Base-by-base conservation (phyloP, 2,797 vertebrate genomes). In the Sternarchorhynchus goeldii region DNA sequence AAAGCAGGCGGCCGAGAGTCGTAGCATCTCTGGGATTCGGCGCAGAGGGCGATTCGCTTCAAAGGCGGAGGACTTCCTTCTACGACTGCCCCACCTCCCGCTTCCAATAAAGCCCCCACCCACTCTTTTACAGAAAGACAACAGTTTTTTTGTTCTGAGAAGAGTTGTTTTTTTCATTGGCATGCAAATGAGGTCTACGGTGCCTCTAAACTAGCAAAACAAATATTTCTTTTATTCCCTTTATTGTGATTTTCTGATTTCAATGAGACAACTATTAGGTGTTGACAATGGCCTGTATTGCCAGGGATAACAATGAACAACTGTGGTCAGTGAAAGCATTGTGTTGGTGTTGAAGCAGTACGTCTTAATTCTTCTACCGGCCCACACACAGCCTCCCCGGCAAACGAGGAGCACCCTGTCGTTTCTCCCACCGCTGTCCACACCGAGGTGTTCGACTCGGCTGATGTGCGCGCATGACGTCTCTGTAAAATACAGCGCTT, bases 81-180 rank as follows among this genome's bases (percentile, higher is more conserved):
- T 89, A 92, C 89, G 67, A 68, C 65, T 62, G 67, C 53, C 36
- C 56, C 56, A 32, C 32, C 31, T 31, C 58, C 5, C 17, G 31
- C 50, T 60, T 5, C 25, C 32, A 20, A 32, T 32, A 39, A 39
- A 63, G 25, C 41, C 5, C 25, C 34, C 50, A 50, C 36, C 20
- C 58, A 20, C 34, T 58, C 70, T 57, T 21, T 32, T 45, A 34
- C 45, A 58, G 59, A 91, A 91, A 92, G 90, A 91, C 90, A 88
- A 90, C 86, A 93, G 92, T 88, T 88, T 93, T 94, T 93, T 93
- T 93, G 84, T 90, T 86, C 87, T 86, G 86, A 85, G 88, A 89
- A 80, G 84, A 89, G 89, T 88, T 86, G 45, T 89, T 83, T 89
- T 85, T 89, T 80, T 87, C 89, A 91, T 92, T 91, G 89, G 87